Conservation (phyloP, 2,888 invertebrate genomes). For the Cheilosia variabilis region DNA sequence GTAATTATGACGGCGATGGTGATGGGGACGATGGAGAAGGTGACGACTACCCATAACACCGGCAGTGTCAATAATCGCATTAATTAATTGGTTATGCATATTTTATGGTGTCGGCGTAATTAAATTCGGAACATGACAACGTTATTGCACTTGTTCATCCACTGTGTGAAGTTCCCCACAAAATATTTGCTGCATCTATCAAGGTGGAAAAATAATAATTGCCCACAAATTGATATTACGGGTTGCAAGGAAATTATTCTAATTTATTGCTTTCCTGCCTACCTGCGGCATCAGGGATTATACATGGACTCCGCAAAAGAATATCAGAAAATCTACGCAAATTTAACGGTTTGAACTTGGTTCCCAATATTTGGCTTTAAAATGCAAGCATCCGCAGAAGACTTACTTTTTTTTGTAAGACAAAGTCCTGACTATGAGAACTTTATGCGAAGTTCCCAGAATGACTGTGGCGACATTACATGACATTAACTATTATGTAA, state of each 20-base stretch:
- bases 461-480: no score
- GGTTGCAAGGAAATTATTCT: conserved; percentile 13
- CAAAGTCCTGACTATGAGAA: no score
- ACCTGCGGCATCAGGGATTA: neutral
- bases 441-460: no score
- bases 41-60: conserved; percentile 29
- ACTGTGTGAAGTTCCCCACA: conserved; percentile 12
- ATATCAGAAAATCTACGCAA: neutral
- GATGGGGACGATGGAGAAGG: conserved; percentile 20
- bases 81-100: conserved; percentile 59
- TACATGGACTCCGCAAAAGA: neutral
- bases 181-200: conserved; percentile 37
- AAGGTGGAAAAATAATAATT: conserved; percentile 21
- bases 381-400: no score
- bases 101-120: conserved; percentile 42
- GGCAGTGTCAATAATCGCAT: conserved; percentile 58
- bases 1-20: conserved; percentile 13
- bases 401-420: no score
- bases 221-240: conserved; percentile 38
- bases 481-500: no score
- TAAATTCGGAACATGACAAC: conserved; percentile 45
- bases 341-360: neutral
- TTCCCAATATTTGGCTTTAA: no score
- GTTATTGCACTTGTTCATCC: conserved; percentile 36
- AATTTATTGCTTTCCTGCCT: conserved; percentile 12